These are phyloP conservation scores for Erinaceus europaeus DNA, from an alignment of 2,113 vertebrate species.

Conservation along the genomic window DNA sequence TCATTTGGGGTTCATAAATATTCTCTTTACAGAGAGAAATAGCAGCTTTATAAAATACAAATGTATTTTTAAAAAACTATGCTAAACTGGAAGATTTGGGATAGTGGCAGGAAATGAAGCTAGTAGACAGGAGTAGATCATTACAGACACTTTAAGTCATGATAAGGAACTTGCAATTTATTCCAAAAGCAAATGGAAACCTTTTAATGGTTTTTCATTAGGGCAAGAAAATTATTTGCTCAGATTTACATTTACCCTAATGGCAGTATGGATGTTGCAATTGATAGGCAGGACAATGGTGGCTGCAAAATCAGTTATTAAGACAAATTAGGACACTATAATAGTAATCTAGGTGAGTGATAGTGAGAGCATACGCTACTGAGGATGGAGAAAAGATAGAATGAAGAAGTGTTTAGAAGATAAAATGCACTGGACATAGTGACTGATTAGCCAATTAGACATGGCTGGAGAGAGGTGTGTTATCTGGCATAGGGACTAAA, in stretches of 20 bases:
- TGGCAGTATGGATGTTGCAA: not conserved
- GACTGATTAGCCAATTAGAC: not conserved
- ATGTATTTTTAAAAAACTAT: no score
- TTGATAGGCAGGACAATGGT: not conserved
- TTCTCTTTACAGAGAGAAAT: not conserved
- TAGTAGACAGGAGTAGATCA: not conserved
- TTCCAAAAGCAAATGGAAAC: not conserved
- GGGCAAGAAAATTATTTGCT: conserved; percentile 29
- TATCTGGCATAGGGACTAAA: not conserved
- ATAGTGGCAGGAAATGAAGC: conserved; percentile 3
- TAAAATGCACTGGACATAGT: conserved; percentile 16
- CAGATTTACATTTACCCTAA: conserved; percentile 14
- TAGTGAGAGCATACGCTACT: not conserved
- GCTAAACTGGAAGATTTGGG: no score
- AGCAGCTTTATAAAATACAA: not conserved
- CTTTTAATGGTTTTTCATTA: not conserved
- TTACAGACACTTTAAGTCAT: not conserved
- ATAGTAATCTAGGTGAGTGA: not conserved
- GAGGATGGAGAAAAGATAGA: not conserved
- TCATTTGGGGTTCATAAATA: not conserved
- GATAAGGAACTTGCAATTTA: not conserved
- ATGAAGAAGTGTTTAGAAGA: conserved; percentile 22
- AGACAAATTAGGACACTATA: not conserved
- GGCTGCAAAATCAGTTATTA: not conserved
- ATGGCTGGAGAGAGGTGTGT: not conserved